phyloP scores from a whole-genome alignment of 2,113 vertebrate genomes.

The Casuarius casuarius region DNA sequence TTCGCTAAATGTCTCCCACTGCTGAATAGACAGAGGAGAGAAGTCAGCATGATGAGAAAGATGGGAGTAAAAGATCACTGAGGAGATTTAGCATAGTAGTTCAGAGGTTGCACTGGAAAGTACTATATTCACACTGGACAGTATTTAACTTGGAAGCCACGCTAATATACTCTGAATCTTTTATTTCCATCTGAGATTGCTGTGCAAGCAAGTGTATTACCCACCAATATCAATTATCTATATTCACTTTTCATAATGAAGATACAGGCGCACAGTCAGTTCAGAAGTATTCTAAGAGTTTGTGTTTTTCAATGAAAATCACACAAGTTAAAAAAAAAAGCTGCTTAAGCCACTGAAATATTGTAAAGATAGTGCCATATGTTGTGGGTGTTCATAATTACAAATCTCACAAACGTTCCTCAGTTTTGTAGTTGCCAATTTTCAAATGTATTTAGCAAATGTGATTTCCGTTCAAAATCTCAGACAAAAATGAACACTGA shows the following conservation, averaged over 20 bases:
- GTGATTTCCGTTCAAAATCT: not conserved
- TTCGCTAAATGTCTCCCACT: slow-evolving; percentile 99
- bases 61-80: slow-evolving; percentile 75
- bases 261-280: not conserved
- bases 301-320: not conserved
- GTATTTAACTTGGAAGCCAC: not conserved
- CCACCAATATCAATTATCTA: not conserved
- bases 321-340: not conserved
- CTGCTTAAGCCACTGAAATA: not conserved
- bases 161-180: not conserved
- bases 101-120: slow-evolving; percentile 78
- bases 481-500: not conserved
- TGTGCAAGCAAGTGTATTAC: not conserved
- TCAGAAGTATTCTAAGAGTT: not conserved
- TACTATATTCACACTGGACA: not conserved
- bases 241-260: not conserved
- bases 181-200: not conserved
- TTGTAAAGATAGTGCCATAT: not conserved
- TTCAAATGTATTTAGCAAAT: rapidly evolving
- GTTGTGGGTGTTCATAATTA: not conserved
- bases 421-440: not conserved
- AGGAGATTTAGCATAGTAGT: slow-evolving; percentile 77
- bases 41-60: slow-evolving; percentile 84
- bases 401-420: not conserved
- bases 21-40: slow-evolving; percentile 99